Evolutionary conservation across 2,888 invertebrate genomes (phyloP).

Genomic region (Petrolisthes manimaculis): DNA sequence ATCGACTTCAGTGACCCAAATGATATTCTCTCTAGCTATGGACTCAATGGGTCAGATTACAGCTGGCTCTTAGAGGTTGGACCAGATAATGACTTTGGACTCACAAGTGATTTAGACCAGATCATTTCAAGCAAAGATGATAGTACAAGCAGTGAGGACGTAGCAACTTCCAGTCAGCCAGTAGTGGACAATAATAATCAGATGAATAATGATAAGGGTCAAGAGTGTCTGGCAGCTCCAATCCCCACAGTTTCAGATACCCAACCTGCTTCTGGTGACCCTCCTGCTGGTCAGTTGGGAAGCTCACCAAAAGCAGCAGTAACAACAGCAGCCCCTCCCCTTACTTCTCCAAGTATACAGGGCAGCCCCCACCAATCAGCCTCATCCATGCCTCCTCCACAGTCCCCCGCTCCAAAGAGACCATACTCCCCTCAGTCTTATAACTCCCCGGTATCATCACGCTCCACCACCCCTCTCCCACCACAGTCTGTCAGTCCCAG

Average conservation of each 20-base stretch:
- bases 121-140: slow-evolving; percentile 58
- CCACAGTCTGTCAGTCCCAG: slow-evolving; percentile 58
- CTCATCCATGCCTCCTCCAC: slow-evolving; percentile 63
- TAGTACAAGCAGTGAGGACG: slow-evolving; percentile 61
- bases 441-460: slow-evolving; percentile 59
- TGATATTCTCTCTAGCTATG: slow-evolving; percentile 52
- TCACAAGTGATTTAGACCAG: slow-evolving; percentile 55
- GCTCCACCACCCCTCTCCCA: slow-evolving; percentile 58
- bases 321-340: slow-evolving; percentile 33
- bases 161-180: slow-evolving; percentile 53
- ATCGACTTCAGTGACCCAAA: slow-evolving; percentile 63
- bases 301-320: slow-evolving; percentile 44
- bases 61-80: slow-evolving; percentile 63
- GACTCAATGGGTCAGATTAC: slow-evolving; percentile 60
- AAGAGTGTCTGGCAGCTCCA: slow-evolving; percentile 47
- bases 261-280: slow-evolving; percentile 39
- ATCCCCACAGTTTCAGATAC: slow-evolving; percentile 15
- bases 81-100: slow-evolving; percentile 60
- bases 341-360: slow-evolving; percentile 53
- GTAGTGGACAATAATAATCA: slow-evolving; percentile 40
- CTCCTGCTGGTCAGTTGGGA: slow-evolving; percentile 46
- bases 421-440: slow-evolving; percentile 66
- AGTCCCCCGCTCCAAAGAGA: slow-evolving; percentile 64
- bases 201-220: slow-evolving; percentile 38
- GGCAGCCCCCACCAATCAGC: slow-evolving; percentile 42